Conservation (phyloP, 2,113 vertebrate genomes). For the Oreochromis spilurus region DNA sequence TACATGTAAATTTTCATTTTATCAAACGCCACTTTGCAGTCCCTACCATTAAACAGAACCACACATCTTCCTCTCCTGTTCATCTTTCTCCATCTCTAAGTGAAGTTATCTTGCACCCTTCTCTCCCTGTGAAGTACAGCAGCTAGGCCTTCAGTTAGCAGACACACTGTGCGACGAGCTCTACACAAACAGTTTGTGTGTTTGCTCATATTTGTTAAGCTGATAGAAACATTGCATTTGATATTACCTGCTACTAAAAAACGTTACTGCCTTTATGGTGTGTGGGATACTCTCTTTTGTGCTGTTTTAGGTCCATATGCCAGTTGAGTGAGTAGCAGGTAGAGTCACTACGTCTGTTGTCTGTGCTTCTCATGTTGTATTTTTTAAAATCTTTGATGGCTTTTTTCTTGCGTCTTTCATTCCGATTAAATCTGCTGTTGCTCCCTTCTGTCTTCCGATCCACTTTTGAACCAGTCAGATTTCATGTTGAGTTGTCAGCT, state of each 20-base stretch:
- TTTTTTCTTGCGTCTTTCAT: background rate
- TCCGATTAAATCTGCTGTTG: background rate
- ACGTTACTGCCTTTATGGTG: background rate
- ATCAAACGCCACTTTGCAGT: background rate
- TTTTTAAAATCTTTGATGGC: background rate
- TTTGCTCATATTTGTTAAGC: background rate
- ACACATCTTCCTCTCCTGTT: background rate
- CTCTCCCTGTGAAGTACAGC: background rate
- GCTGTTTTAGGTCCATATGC: background rate
- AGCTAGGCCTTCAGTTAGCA: background rate
- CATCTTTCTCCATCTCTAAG: background rate
- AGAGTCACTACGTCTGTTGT: accelerated
- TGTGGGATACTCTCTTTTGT: background rate
- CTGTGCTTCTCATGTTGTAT: background rate
- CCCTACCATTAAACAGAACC: background rate
- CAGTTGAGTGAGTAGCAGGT: background rate
- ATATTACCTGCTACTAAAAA: background rate
- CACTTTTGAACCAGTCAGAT: background rate
- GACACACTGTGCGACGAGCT: background rate
- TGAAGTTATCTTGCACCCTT: background rate
- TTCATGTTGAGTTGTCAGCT: background rate
- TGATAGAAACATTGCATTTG: background rate
- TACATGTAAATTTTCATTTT: background rate
- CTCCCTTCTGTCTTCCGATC: background rate
- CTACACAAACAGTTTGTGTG: background rate